Base-by-base conservation (phyloP, 2,888 invertebrate genomes). In the Tetropium fuscum region DNA sequence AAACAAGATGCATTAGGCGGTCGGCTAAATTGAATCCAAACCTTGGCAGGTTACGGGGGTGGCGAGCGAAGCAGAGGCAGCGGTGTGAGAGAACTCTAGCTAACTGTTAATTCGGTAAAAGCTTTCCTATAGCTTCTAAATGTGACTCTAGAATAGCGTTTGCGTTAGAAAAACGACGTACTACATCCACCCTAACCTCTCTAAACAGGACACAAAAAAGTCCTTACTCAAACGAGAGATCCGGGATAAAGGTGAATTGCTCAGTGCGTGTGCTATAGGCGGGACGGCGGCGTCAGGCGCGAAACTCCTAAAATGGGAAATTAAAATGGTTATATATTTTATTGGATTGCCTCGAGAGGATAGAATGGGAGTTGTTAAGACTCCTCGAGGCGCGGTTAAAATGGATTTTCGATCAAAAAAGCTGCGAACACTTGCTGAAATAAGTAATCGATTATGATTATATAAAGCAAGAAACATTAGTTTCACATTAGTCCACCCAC, bases 71-170 rank as follows among this genome's bases (percentile, higher is more conserved):
- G 38, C 44, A 40, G 61, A 55, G 44, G 54, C 58, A 58, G 56
- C 53, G 59, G 55, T 49, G 58, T 57, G 57, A 51, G 57, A 51
- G 63, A 65, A 60, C 60, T 63, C 63, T 61, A 49, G 57, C 64
- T 70, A 75, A 77, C 77, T 78, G 79, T 79, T 80, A 79, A 80
- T 80, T 80, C 80, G 75, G 79, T 80, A 80, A 80, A 80, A 80
- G 80, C 78, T 80, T 80, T 79, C 76, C 76, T 76, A 78, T 78
- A 71, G 76, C 74, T 64, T 70, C 74, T 76, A 76, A 77, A 77
- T 77, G 76, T 69, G 74, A 75, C 75, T 75, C 69, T 68, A 69
- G 72, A 74, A 74, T 72, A 69, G 73, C 72, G 40, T 69, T 71
- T 68, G 66, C 65, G 71, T 73, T 74, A 68, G 72, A 70, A 74